These are phyloP conservation scores for Laspeyria flexula DNA, from an alignment of 2,888 invertebrate genomes.

Conservation along the genomic window DNA sequence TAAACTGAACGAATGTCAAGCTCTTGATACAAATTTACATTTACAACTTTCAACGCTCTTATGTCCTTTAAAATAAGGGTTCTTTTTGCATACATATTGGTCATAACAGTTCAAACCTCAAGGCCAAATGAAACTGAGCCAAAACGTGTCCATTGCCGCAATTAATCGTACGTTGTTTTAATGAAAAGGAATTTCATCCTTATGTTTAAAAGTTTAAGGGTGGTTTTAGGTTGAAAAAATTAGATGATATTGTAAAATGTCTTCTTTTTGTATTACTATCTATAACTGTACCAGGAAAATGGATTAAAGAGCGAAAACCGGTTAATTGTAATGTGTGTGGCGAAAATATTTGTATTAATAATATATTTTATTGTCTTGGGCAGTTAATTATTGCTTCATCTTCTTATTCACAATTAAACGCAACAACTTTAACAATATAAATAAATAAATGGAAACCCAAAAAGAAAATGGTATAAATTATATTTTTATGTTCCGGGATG, in stretches of 20 bases:
- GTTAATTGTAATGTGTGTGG: background rate
- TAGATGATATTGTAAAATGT: slow-evolving; percentile 13
- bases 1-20: slow-evolving; percentile 53
- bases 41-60: slow-evolving; percentile 13
- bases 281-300: slow-evolving; percentile 34
- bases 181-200: slow-evolving; percentile 14
- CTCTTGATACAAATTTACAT: slow-evolving; percentile 18
- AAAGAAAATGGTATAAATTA: too few relatives aligned
- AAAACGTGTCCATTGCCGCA: slow-evolving; percentile 50
- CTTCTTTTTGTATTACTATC: slow-evolving; percentile 38
- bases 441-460: too few relatives aligned
- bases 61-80: slow-evolving; percentile 15
- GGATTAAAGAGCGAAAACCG: slow-evolving; percentile 12
- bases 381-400: too few relatives aligned
- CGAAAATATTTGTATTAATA: background rate
- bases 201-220: slow-evolving; percentile 8
- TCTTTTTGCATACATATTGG: slow-evolving; percentile 28
- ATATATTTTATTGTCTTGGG: background rate
- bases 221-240: slow-evolving; percentile 9
- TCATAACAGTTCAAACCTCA: slow-evolving; percentile 31
- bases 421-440: too few relatives aligned
- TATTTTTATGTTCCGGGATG: too few relatives aligned
- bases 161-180: slow-evolving; percentile 26
- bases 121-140: slow-evolving; percentile 54
- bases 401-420: too few relatives aligned